Evolutionary conservation across 2,888 invertebrate species (phyloP).

Genomic region (Amblyjoppa fuscipennis): DNA sequence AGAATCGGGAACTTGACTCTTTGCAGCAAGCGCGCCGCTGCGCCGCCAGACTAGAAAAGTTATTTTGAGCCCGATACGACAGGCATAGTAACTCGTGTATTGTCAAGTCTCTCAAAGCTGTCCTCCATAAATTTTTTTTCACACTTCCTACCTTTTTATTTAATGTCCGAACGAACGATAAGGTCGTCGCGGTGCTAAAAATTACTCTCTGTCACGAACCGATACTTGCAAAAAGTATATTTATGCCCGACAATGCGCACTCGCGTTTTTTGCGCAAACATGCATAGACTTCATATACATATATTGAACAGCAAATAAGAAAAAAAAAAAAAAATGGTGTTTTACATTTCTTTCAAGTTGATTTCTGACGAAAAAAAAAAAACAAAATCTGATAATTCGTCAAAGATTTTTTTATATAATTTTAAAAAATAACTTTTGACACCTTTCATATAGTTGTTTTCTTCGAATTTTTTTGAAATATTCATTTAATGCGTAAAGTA

Average conservation of each 20-base stretch:
- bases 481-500: too few species aligned
- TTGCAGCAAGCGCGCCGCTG: conserved; percentile 15
- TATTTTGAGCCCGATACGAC: conserved; percentile 44
- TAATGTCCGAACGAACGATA: background rate
- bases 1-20: conserved; percentile 59
- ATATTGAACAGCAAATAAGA: too few species aligned
- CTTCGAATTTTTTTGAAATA: too few species aligned
- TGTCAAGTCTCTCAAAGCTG: background rate
- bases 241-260: background rate
- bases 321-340: too few species aligned
- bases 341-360: too few species aligned
- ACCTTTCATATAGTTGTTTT: too few species aligned
- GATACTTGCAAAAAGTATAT: background rate
- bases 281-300: background rate
- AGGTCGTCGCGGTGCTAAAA: background rate
- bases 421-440: too few species aligned
- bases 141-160: background rate
- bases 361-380: too few species aligned
- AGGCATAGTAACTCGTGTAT: background rate
- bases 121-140: background rate
- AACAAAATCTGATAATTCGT: too few species aligned
- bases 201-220: background rate
- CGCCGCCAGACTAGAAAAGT: conserved; percentile 27
- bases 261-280: background rate
- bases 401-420: too few species aligned